Evolutionary conservation across 2,888 invertebrate genomes (phyloP), one percentile per base, ranked within the genome.

Genomic region (Mylabris sibirica): DNA sequence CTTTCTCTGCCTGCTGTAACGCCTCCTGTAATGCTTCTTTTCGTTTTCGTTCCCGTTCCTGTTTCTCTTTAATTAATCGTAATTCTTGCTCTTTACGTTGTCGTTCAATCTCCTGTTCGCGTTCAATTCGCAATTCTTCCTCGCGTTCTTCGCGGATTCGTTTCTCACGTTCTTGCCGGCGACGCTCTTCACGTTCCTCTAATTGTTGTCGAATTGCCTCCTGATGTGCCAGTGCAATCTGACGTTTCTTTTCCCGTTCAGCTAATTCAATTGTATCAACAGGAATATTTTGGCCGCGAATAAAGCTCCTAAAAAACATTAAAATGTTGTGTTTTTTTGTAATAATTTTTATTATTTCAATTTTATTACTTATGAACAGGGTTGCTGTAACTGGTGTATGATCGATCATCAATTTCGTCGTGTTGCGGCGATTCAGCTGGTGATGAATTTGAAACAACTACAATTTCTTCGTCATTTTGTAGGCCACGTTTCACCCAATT

Each of bases 231-330:
- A 95, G 84, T 0, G 96, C 96, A 84, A 93, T 92, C 72, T 94
- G 91, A 30, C 95, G 89, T 83, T 91, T 93, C 69, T 90, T 88
- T 85, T 96, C 95, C 74, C 95, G 88, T 83, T 97, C 95, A 9
- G 92, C 92, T 76, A 93, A 86, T 65, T 93, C 90, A 74, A 90
- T 89, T 1, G 93, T 92, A 81, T 96, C 96, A 66, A 96, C 82
- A 0, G 92, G 93, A 17, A 92, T 91, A 84, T 96, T 96, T 86
- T 96, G 96, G 9, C 97, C 97, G 74, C 96, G 88, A 60, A 96
- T 85, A 84, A 91, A 93, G 57, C 92, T 91, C 72, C 88, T 89
- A 64, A 81, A 86, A 72, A 63, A 67, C 35, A 59, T 66, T 17
- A 49, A 49, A 64, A 41, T 53, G n/a, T 20, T 9, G n/a, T 0